Evolutionary conservation across 2,113 vertebrate genomes (phyloP).

Genomic region (Excalfactoria chinensis): DNA sequence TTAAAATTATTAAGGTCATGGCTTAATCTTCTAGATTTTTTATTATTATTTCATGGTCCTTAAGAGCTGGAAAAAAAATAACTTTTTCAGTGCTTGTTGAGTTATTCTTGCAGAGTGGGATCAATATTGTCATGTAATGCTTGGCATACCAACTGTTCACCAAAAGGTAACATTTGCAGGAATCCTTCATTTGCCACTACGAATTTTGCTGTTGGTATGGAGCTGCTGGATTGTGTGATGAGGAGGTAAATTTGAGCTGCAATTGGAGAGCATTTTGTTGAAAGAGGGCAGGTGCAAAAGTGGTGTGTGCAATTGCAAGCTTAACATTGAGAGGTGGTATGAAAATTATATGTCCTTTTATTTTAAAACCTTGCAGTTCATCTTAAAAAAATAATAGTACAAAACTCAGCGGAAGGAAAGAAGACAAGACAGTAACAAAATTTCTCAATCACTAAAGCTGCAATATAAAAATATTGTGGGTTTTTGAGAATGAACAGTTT

Average conservation of each 20-base stretch:
- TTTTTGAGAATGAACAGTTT: background rate
- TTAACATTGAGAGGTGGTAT: background rate
- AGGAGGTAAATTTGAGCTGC: background rate
- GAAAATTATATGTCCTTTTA: background rate
- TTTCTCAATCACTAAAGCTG: background rate
- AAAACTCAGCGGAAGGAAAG: background rate
- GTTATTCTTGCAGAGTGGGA: conserved; percentile 51
- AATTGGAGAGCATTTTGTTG: background rate
- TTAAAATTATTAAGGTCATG: background rate
- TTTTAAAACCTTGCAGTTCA: background rate
- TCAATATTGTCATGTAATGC: background rate
- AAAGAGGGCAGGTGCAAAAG: background rate
- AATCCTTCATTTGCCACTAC: conserved; percentile 14
- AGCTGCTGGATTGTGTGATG: conserved; percentile 7
- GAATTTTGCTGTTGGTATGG: conserved; percentile 10
- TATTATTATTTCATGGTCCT: background rate
- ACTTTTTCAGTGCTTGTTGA: background rate
- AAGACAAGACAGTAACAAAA: background rate
- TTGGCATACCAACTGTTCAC: background rate
- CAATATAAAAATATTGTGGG: background rate
- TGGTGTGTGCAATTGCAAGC: background rate
- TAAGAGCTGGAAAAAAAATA: background rate
- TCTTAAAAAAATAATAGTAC: background rate
- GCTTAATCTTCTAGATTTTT: background rate
- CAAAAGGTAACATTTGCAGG: background rate